These are phyloP conservation scores for Rhamnusium bicolor DNA, from an alignment of 2,888 invertebrate species.

Conservation along the genomic window DNA sequence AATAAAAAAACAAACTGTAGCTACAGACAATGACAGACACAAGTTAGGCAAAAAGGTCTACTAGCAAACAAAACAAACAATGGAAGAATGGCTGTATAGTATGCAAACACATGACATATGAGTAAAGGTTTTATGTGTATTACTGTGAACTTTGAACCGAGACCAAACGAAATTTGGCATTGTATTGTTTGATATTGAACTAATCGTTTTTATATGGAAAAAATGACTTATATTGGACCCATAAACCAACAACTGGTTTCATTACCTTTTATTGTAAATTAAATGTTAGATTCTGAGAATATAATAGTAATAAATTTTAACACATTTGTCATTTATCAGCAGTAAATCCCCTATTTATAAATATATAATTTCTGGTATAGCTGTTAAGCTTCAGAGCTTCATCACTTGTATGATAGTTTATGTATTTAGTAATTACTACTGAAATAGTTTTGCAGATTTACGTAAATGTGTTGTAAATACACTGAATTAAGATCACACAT, in stretches of 20 bases:
- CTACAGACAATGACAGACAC: constrained; percentile 73
- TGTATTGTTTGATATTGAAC: constrained; percentile 28
- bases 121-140: constrained; percentile 39
- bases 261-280: neutral
- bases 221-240: neutral
- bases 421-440: neutral
- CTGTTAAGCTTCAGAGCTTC: neutral
- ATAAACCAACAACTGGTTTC: neutral
- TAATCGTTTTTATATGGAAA: constrained; percentile 1
- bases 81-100: constrained; percentile 49
- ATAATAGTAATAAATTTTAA: too few relatives aligned
- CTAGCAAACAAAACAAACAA: constrained; percentile 64
- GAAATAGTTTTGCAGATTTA: neutral
- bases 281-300: neutral
- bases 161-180: constrained; percentile 33
- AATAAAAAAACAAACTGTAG: constrained; percentile 65
- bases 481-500: neutral
- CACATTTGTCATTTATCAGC: neutral
- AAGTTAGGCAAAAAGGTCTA: constrained; percentile 69
- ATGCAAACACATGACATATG: constrained; percentile 46
- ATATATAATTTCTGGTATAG: neutral
- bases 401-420: neutral
- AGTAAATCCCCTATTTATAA: neutral
- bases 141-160: constrained; percentile 39
- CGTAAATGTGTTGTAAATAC: neutral